Evolutionary conservation across 2,113 vertebrate species (phyloP).

Genomic region (Thomomys bottae): DNA sequence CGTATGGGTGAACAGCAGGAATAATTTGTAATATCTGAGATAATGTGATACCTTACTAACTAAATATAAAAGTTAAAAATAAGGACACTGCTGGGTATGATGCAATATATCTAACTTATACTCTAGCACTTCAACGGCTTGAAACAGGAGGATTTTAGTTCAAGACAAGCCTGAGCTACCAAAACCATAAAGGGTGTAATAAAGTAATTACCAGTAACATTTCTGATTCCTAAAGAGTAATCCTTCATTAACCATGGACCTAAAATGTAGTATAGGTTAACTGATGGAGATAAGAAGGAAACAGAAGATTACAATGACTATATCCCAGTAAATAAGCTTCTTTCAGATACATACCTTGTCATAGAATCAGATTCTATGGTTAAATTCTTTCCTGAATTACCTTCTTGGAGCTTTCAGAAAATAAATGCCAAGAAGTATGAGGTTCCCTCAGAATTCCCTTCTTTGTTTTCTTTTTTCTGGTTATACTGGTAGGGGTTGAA

Average conservation of each 20-base stretch:
- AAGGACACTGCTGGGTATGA: not conserved
- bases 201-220: not conserved
- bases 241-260: not conserved
- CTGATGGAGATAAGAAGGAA: not conserved
- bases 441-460: not conserved
- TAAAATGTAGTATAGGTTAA: not conserved
- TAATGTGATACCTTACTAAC: not conserved
- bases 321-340: not conserved
- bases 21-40: not conserved
- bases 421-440: not conserved
- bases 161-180: too few relatives aligned
- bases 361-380: constrained; percentile 1
- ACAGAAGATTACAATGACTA: not conserved
- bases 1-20: not conserved
- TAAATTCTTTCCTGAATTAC: not conserved
- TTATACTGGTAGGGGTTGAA: not conserved
- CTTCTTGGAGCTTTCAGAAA: not conserved
- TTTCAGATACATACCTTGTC: not conserved
- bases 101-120: too few relatives aligned
- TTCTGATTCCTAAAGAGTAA: constrained; percentile 6
- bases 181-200: too few relatives aligned
- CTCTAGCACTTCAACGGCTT: too few relatives aligned
- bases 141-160: too few relatives aligned
- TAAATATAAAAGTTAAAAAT: constrained; percentile 10
- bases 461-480: too few relatives aligned